These are phyloP conservation scores for Pampus argenteus DNA, from an alignment of 2,797 vertebrate species.

Conservation along the genomic window DNA sequence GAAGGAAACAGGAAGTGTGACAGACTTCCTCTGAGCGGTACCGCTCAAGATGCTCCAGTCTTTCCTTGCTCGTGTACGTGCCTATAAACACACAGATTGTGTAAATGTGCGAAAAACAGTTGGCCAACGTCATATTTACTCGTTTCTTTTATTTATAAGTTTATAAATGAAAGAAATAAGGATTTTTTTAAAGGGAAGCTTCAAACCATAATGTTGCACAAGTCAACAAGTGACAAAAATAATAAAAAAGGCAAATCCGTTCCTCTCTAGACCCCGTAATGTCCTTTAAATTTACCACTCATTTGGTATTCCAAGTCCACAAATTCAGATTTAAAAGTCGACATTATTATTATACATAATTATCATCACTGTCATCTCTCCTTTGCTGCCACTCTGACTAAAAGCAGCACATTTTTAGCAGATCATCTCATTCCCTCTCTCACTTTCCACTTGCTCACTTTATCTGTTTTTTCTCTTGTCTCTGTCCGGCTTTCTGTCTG, in stretches of 20 bases:
- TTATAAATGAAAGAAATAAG: no score
- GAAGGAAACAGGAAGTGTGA: conserved; percentile 61
- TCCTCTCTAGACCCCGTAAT: not conserved
- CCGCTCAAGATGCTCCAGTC: conserved; percentile 23
- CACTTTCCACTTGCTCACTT: conserved; percentile 23
- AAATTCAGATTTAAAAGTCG: conserved; percentile 28
- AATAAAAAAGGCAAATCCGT: not conserved
- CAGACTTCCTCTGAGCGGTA: conserved; percentile 49
- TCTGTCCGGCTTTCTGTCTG: conserved; percentile 20
- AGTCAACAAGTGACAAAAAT: not conserved
- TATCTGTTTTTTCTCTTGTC: conserved; percentile 23
- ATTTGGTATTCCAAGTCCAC: conserved; percentile 25
- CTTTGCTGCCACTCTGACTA: conserved; percentile 14
- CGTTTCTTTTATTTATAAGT: not conserved
- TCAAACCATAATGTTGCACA: no score
- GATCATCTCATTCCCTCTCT: not conserved
- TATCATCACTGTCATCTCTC: conserved; percentile 30
- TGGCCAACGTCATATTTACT: not conserved
- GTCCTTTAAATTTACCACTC: conserved; percentile 18
- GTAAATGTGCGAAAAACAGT: not conserved
- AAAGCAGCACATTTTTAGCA: conserved; percentile 20
- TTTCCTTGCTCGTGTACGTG: conserved; percentile 23
- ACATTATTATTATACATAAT: conserved; percentile 45
- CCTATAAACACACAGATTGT: not conserved
- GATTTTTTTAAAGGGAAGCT: no score